Conservation (phyloP, 2,113 vertebrate species). For the Nerophis ophidion region DNA sequence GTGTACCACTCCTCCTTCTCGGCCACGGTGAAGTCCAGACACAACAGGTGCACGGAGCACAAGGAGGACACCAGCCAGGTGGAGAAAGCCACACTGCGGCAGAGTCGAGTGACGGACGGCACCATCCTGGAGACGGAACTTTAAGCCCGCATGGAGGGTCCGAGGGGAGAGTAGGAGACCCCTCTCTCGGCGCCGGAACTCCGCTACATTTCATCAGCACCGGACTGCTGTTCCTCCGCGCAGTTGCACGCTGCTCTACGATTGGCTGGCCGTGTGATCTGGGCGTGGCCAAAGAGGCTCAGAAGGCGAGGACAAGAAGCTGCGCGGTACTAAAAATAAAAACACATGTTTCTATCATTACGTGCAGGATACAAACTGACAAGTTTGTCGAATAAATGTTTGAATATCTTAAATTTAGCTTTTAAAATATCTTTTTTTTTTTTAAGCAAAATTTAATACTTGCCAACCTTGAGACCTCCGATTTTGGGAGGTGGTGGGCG, state of each 20-base stretch:
- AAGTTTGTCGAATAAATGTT: no score
- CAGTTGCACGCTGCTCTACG: conserved; percentile 21
- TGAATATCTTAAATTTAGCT: no score
- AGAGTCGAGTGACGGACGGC: conserved; percentile 83
- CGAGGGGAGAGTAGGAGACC: no score
- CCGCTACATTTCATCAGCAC: conserved; percentile 26
- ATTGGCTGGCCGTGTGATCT: conserved; percentile 51
- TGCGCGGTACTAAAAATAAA: conserved; percentile 10
- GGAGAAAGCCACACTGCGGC: conserved; percentile 94
- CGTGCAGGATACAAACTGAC: not conserved
- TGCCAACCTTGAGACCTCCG: no score
- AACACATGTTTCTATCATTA: not conserved
- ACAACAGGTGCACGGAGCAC: conserved; percentile 93
- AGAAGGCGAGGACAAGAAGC: conserved; percentile 7
- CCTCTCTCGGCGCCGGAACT: not conserved
- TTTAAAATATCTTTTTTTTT: no score
- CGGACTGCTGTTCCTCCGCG: conserved; percentile 25
- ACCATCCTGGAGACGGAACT: conserved; percentile 73
- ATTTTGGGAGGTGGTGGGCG: no score
- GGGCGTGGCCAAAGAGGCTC: conserved; percentile 13
- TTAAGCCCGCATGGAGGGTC: not conserved
- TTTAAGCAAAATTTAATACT: no score
- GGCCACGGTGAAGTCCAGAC: conserved; percentile 94
- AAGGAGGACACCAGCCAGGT: conserved; percentile 96
- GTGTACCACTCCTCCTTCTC: conserved; percentile 99